A percentile compares a stretch with the other conserved stretches of the same genome.
Evolutionary conservation across 2,113 vertebrate genomes (phyloP).

Genomic region (Tetrao urogallus): DNA sequence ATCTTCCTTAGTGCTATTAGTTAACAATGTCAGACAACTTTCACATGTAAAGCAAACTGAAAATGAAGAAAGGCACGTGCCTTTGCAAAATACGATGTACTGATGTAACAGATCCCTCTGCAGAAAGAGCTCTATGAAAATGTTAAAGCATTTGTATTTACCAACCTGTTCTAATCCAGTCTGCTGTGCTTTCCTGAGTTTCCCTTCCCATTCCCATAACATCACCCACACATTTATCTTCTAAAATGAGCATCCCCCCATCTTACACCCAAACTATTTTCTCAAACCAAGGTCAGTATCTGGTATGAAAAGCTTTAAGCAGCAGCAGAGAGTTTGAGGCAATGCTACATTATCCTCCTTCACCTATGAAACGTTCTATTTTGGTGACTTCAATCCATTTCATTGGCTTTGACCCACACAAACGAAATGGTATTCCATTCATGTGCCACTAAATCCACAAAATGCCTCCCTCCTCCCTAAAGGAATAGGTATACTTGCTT

Average conservation of each 20-base stretch:
- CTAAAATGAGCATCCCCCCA: constrained; percentile 76
- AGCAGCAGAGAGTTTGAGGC: neutral
- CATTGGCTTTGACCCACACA: neutral
- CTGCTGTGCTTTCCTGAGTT: constrained; percentile 77
- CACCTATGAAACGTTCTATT: neutral
- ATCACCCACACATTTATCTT: constrained; percentile 75
- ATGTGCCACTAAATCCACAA: neutral
- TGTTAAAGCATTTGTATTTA: neutral
- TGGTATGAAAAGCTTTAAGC: constrained; percentile 80
- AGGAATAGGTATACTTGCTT: neutral
- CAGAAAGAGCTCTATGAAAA: neutral
- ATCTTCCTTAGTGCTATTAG: neutral
- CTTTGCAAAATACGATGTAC: neutral
- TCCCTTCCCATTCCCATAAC: constrained; percentile 76
- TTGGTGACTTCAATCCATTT: neutral
- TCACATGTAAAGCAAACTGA: neutral
- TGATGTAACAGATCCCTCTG: neutral
- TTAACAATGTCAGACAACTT: neutral
- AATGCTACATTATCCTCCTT: neutral
- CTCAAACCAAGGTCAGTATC: constrained; percentile 80
- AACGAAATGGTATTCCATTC: neutral
- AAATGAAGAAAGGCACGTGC: neutral
- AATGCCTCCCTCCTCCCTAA: too few relatives aligned
- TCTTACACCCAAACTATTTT: constrained; percentile 75
- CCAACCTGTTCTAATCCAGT: constrained; percentile 74